phyloP scores from a whole-genome alignment of 2,113 vertebrate species.

The Mustela lutreola region DNA sequence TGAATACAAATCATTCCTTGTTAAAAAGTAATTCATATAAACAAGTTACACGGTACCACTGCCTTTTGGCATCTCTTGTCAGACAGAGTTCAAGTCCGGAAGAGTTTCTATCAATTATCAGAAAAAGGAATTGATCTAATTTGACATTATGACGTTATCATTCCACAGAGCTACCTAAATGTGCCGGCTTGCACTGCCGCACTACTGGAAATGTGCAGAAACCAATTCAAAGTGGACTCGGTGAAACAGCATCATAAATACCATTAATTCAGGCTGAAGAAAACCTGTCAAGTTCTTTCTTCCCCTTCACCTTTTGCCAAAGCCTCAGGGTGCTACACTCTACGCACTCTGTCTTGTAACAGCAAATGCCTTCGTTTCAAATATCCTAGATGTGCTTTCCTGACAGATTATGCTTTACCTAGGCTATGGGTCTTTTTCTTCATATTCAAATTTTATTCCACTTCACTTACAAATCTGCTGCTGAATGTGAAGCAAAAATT shows the following conservation, averaged over 20 bases:
- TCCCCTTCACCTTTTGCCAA: conserved; percentile 48
- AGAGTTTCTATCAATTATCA: conserved; percentile 83
- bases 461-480: conserved; percentile 95
- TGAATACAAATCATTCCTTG: conserved; percentile 86
- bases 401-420: conserved; percentile 62
- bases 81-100: conserved; percentile 83
- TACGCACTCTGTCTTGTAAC: conserved; percentile 52
- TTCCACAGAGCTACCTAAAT: conserved; percentile 85
- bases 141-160: conserved; percentile 82
- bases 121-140: conserved; percentile 82
- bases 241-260: conserved; percentile 71
- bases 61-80: conserved; percentile 85
- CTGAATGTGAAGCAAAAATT: conserved; percentile 97
- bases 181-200: conserved; percentile 81
- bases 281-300: conserved; percentile 63
- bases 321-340: conserved; percentile 73
- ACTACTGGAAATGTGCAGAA: conserved; percentile 84
- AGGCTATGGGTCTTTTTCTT: conserved; percentile 49
- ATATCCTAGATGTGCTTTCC: conserved; percentile 68
- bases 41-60: conserved; percentile 82
- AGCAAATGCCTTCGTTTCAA: conserved; percentile 49
- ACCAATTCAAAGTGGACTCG: conserved; percentile 81
- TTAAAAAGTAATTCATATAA: conserved; percentile 89
- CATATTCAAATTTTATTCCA: conserved; percentile 42
- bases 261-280: conserved; percentile 71